A percentile compares a stretch with the other conserved stretches of the same genome.
Evolutionary conservation across 2,797 vertebrate species (phyloP).

Genomic region (Microctenopoma lineatum): DNA sequence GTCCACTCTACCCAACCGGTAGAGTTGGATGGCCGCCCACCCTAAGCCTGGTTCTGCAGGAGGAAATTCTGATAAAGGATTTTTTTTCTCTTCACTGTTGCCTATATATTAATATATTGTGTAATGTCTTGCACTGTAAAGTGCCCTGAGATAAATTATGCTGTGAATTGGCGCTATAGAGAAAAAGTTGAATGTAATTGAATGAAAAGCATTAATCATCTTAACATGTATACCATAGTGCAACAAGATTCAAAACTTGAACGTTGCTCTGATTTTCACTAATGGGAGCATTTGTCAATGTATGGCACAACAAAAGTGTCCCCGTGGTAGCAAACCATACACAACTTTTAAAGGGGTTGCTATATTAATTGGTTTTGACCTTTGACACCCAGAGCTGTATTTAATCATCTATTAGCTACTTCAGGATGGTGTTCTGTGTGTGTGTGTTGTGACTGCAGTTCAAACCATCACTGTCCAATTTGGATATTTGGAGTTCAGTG

Average conservation of each 20-base stretch:
- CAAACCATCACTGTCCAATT: conserved; percentile 5
- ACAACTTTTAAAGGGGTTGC: no score
- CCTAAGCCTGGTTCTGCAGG: no score
- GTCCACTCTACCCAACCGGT: no score
- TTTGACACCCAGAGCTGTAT: neutral
- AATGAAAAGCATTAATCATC: conserved; percentile 18
- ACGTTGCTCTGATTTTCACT: conserved; percentile 8
- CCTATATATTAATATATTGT: no score
- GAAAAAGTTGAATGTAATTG: no score
- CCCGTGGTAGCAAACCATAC: conserved; percentile 5
- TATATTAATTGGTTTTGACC: conserved; percentile 22
- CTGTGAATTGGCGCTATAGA: no score
- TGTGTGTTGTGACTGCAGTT: conserved; percentile 12
- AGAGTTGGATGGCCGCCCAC: no score
- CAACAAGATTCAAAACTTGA: conserved; percentile 38
- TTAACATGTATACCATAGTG: conserved; percentile 27
- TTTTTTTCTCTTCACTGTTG: no score
- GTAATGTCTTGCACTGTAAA: no score
- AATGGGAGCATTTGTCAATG: neutral
- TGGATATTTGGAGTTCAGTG: conserved; percentile 1
- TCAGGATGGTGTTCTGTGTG: neutral
- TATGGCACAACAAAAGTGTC: conserved; percentile 28
- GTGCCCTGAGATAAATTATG: no score
- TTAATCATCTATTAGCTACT: conserved; percentile 1
- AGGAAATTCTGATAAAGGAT: no score